Evolutionary conservation across 2,888 invertebrate genomes (phyloP).

Genomic region (Carcina quercana): DNA sequence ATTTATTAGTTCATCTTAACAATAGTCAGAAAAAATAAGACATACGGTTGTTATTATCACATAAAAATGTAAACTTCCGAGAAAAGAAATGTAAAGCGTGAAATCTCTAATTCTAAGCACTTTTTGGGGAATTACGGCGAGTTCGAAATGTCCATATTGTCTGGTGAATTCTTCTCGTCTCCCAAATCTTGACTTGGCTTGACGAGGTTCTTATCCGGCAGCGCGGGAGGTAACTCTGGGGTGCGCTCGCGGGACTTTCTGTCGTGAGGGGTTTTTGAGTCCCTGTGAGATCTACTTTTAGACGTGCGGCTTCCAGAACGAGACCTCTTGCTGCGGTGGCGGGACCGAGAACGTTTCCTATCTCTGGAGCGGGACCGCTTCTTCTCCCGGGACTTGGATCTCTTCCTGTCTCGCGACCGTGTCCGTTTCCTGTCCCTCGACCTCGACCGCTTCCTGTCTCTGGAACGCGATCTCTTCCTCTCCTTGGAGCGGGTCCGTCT

Average conservation of each 20-base stretch:
- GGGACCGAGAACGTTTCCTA: slow-evolving; percentile 55
- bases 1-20: too few species aligned
- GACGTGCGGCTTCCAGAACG: slow-evolving; percentile 55
- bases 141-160: slow-evolving; percentile 88
- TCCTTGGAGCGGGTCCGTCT: slow-evolving; percentile 52
- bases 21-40: too few species aligned
- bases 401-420: slow-evolving; percentile 65
- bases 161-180: slow-evolving; percentile 73
- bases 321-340: slow-evolving; percentile 61
- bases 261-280: slow-evolving; percentile 56
- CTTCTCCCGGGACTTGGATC: slow-evolving; percentile 59
- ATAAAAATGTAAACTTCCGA: too few species aligned
- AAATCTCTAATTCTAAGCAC: slow-evolving; percentile 4
- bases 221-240: slow-evolving; percentile 38
- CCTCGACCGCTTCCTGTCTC: slow-evolving; percentile 73
- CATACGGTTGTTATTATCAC: too few species aligned
- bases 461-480: slow-evolving; percentile 57
- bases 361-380: slow-evolving; percentile 66
- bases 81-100: not conserved
- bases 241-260: slow-evolving; percentile 53
- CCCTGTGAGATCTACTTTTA: slow-evolving; percentile 55
- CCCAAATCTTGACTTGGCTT: slow-evolving; percentile 34
- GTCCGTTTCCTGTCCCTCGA: slow-evolving; percentile 75
- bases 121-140: slow-evolving; percentile 72
- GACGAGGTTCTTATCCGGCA: slow-evolving; percentile 39